phyloP scores from a whole-genome alignment of 2,113 vertebrate genomes.

The Tenrec ecaudatus region DNA sequence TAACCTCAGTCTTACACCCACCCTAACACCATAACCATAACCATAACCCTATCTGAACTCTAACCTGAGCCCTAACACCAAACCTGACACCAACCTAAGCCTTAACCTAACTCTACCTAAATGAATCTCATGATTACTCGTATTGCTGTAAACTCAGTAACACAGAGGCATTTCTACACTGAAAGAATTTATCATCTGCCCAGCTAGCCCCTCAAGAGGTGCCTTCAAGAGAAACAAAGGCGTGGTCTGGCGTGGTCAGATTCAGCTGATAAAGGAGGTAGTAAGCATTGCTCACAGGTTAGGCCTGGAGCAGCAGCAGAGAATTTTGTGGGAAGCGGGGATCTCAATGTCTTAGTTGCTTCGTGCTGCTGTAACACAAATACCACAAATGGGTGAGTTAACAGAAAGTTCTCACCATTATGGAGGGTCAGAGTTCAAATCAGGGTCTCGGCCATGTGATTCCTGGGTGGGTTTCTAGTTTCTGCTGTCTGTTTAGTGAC shows the following conservation, averaged over 20 bases:
- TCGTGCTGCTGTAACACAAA: neutral
- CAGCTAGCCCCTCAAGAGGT: neutral
- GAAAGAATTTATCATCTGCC: conserved; percentile 49
- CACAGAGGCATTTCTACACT: neutral
- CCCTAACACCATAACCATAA: too few species aligned
- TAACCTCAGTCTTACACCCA: too few species aligned
- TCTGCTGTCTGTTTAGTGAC: neutral
- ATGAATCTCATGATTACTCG: neutral
- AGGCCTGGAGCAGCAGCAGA: neutral
- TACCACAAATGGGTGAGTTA: neutral
- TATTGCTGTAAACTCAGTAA: neutral
- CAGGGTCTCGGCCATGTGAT: neutral
- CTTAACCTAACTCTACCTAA: too few species aligned
- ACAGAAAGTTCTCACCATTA: neutral
- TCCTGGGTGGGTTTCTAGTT: neutral
- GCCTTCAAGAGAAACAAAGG: neutral
- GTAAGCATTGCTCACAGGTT: neutral
- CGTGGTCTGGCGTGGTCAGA: neutral
- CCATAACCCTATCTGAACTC: too few species aligned
- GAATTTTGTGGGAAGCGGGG: neutral
- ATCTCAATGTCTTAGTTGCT: neutral
- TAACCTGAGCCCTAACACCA: too few species aligned
- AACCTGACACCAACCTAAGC: too few species aligned
- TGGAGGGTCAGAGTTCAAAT: neutral
- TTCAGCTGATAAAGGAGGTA: neutral